A percentile compares a stretch with the other conserved stretches of the same genome.
phyloP scores from a whole-genome alignment of 2,888 invertebrate species.

The Allacma fusca region DNA sequence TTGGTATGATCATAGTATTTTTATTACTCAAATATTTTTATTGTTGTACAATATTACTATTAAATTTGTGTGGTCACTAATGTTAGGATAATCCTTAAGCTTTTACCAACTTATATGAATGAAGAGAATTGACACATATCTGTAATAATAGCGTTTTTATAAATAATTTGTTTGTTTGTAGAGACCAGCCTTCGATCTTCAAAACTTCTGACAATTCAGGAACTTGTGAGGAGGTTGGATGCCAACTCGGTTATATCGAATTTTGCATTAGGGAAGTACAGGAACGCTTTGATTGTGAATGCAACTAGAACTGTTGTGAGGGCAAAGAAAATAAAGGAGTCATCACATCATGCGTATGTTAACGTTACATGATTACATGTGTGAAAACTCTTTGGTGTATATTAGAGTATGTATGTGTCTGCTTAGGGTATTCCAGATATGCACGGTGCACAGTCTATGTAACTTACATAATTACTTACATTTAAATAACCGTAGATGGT shows the following conservation, averaged over 20 bases:
- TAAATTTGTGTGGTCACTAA: too few relatives aligned
- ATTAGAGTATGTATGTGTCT: too few relatives aligned
- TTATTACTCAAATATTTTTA: not conserved
- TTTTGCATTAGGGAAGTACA: conserved; percentile 62
- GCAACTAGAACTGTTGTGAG: conserved; percentile 76
- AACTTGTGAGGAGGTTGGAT: conserved; percentile 74
- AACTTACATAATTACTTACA: too few relatives aligned
- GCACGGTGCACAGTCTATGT: too few relatives aligned
- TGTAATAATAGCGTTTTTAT: conserved; percentile 36
- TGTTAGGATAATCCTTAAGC: too few relatives aligned
- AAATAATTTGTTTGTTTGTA: too few relatives aligned
- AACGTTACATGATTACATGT: too few relatives aligned
- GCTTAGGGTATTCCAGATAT: too few relatives aligned
- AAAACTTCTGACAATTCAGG: conserved; percentile 73
- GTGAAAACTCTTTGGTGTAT: too few relatives aligned
- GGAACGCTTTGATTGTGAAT: conserved; percentile 65
- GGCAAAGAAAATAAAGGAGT: conserved; percentile 81
- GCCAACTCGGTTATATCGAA: conserved; percentile 67
- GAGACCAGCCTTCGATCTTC: conserved; percentile 80
- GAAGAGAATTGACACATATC: too few relatives aligned
- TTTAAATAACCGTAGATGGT: too few relatives aligned
- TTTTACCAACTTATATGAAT: too few relatives aligned
- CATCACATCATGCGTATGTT: conserved; percentile 72
- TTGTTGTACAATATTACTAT: conserved; percentile 22
- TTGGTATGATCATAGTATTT: conserved; percentile 65